Evolutionary conservation across 2,797 vertebrate genomes (phyloP).

Genomic region (Typhlichthys eigenmanni): DNA sequence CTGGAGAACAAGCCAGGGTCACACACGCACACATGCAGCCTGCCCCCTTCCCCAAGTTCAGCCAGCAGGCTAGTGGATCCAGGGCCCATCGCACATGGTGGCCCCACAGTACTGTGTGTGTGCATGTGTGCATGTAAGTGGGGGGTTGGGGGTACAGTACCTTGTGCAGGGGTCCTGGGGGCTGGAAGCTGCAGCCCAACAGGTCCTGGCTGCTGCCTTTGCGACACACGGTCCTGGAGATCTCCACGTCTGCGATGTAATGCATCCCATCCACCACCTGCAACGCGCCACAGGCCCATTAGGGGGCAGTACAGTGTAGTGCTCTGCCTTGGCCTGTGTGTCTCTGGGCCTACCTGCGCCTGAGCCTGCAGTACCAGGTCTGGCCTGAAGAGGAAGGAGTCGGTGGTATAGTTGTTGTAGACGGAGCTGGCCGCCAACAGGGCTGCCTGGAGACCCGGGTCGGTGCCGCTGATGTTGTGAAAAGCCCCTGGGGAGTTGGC

Average conservation of each 20-base stretch:
- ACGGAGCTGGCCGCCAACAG: constrained; percentile 2
- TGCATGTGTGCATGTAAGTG: no score
- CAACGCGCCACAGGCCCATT: background rate
- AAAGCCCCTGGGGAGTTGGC: background rate
- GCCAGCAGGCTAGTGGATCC: no score
- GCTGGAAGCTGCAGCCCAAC: background rate
- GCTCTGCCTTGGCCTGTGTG: no score
- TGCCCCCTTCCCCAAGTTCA: no score
- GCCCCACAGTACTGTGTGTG: no score
- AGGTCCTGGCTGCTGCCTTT: background rate
- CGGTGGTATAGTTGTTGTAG: constrained; percentile 9
- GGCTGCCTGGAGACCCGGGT: background rate
- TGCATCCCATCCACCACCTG: constrained; percentile 3
- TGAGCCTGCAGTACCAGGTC: background rate
- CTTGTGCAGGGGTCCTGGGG: constrained; percentile 1
- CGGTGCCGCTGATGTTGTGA: background rate
- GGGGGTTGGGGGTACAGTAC: background rate
- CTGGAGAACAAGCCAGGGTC: background rate
- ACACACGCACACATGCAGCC: no score
- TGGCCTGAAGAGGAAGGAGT: constrained; percentile 1
- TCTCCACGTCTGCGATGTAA: constrained; percentile 4
- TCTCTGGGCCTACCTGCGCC: constrained; percentile 1
- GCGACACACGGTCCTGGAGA: constrained; percentile 9
- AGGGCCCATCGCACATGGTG: no score
- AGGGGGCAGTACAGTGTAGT: no score